Evolutionary conservation across 2,888 invertebrate genomes (phyloP).

Genomic region (Drosophila percnosoma): DNA sequence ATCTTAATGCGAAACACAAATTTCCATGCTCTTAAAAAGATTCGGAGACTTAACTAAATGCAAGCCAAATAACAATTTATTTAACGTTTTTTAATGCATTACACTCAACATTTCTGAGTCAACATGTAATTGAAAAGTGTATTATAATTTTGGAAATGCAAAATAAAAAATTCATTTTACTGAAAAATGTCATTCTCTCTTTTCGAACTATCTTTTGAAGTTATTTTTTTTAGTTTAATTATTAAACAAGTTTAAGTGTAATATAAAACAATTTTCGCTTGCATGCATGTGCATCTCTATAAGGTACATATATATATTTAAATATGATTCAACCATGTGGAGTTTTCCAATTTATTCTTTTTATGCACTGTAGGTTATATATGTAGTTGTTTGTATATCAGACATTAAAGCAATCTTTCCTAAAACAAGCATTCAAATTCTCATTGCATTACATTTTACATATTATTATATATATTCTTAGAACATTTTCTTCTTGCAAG

Average conservation of each 20-base stretch:
- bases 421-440: neutral
- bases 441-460: neutral
- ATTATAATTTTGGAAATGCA: neutral
- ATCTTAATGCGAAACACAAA: neutral
- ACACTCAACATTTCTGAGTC: neutral
- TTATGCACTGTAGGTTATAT: neutral
- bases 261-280: neutral
- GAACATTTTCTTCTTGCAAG: neutral
- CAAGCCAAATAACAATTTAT: neutral
- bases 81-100: neutral
- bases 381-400: neutral
- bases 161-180: neutral
- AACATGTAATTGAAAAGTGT: neutral
- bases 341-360: neutral
- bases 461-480: neutral
- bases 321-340: neutral
- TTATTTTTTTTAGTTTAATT: neutral
- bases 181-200: neutral
- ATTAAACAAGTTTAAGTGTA: neutral
- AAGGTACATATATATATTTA: neutral
- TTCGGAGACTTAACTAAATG: constrained; percentile 14
- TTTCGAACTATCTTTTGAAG: neutral
- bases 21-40: neutral
- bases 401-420: neutral
- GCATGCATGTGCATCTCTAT: neutral